Percentiles rank a stretch among this genome's conserved stretches.
These are phyloP conservation scores for Hippopotamus amphibius DNA, from an alignment of 2,113 vertebrate genomes.

Conservation along the genomic window DNA sequence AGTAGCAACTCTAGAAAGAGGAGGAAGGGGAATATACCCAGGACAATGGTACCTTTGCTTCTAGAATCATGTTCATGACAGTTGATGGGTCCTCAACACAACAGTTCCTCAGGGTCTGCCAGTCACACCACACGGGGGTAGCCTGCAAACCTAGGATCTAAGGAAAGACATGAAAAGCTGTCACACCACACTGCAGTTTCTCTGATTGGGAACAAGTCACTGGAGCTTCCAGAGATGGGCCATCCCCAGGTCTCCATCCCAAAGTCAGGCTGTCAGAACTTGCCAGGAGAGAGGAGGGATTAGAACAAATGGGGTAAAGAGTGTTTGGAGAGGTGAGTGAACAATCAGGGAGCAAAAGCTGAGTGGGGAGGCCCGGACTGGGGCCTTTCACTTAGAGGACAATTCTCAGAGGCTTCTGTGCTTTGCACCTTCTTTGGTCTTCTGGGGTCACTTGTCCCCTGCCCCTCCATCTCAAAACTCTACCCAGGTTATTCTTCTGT, in stretches of 20 bases:
- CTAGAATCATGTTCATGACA: conserved; percentile 91
- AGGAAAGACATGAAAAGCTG: conserved; percentile 58
- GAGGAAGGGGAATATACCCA: neutral
- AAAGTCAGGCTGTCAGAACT: neutral
- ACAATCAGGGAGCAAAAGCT: neutral
- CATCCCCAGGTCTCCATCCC: neutral
- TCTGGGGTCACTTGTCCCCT: neutral
- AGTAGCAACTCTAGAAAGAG: neutral
- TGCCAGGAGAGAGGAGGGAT: neutral
- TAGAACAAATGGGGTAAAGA: neutral
- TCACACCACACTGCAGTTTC: neutral
- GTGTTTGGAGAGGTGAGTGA: neutral
- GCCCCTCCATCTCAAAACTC: neutral
- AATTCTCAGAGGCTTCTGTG: neutral
- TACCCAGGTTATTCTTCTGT: neutral
- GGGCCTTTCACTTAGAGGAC: neutral
- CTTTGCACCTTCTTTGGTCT: neutral
- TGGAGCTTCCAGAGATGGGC: neutral
- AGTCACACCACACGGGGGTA: conserved; percentile 89
- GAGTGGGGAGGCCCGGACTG: neutral
- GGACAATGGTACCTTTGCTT: conserved; percentile 90
- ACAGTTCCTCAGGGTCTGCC: conserved; percentile 93
- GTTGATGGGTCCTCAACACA: conserved; percentile 89
- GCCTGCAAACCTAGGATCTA: conserved; percentile 92
- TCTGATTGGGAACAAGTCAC: neutral